Evolutionary conservation across 2,888 invertebrate genomes (phyloP).

Genomic region (Erynnis tages): DNA sequence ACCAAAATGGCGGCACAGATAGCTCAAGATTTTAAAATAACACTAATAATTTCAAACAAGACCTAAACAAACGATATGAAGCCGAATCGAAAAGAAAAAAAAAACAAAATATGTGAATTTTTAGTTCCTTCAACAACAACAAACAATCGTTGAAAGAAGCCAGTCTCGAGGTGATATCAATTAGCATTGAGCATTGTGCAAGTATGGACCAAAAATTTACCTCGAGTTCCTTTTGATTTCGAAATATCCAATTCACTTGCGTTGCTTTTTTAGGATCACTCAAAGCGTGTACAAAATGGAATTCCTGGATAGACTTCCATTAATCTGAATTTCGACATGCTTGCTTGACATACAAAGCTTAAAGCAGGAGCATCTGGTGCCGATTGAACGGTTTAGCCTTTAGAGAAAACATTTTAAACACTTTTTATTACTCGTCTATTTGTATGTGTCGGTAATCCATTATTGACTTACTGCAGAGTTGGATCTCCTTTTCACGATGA

Average conservation of each 20-base stretch:
- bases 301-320: conserved; percentile 16
- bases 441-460: no score
- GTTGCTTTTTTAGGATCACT: conserved; percentile 8
- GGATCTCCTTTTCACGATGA: no score
- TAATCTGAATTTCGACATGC: conserved; percentile 21
- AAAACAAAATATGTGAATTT: no score
- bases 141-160: conserved; percentile 36
- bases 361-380: conserved; percentile 1
- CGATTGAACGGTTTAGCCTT: background rate
- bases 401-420: background rate
- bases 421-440: background rate
- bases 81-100: no score
- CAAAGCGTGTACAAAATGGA: conserved; percentile 22
- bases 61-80: no score
- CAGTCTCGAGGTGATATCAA: conserved; percentile 36
- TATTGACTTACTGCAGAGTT: no score
- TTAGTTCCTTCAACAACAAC: no score
- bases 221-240: conserved; percentile 29
- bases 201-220: conserved; percentile 24
- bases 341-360: conserved; percentile 23
- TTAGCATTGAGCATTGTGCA: conserved; percentile 36
- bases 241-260: conserved; percentile 12
- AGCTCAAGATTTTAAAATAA: no score
- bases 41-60: no score
- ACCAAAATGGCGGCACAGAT: no score